Evolutionary conservation across 2,797 vertebrate genomes (phyloP).

Genomic region (Rallus crepitans): DNA sequence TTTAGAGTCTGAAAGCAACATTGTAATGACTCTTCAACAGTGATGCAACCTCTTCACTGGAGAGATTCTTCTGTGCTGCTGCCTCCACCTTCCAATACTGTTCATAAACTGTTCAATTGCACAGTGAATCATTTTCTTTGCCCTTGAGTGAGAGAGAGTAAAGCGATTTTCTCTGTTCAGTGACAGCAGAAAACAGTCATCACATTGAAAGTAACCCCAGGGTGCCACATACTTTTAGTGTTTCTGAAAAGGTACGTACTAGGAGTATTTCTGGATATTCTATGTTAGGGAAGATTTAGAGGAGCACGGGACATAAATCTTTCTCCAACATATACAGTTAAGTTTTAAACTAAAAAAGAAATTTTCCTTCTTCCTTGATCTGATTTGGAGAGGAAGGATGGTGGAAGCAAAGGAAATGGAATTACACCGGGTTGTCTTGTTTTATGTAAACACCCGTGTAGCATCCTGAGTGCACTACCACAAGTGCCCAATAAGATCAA

Average conservation of each 20-base stretch:
- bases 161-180: not conserved
- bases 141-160: not conserved
- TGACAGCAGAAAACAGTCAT: not conserved
- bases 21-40: not conserved
- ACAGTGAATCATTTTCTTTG: not conserved
- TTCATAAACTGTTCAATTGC: not conserved
- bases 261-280: not conserved
- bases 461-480: not conserved
- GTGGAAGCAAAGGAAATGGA: not conserved
- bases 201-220: not conserved
- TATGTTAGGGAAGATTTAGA: not conserved
- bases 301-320: not conserved
- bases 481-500: not conserved
- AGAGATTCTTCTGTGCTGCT: not conserved
- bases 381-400: not conserved
- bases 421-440: not conserved
- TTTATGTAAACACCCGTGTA: not conserved
- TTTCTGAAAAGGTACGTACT: not conserved
- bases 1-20: not conserved
- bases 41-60: not conserved
- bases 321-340: not conserved
- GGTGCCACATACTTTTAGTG: not conserved
- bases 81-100: not conserved
- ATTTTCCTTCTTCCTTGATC: not conserved
- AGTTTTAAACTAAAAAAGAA: not conserved